Base-by-base conservation (phyloP, 2,113 vertebrate species). In the Casuarius casuarius region DNA sequence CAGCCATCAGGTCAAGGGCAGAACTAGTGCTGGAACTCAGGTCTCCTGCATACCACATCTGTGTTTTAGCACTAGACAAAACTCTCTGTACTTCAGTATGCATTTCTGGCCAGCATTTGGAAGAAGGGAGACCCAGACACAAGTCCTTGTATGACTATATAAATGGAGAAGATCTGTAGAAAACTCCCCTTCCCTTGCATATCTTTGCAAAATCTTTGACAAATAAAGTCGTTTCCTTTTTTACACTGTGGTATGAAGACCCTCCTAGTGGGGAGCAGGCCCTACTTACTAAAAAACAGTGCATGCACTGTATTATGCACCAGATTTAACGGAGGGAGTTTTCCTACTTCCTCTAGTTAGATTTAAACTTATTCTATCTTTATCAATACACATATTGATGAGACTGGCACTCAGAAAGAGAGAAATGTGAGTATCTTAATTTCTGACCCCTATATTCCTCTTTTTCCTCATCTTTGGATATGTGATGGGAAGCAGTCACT, bases 341-440 rank as follows among this genome's bases (percentile, higher is more conserved):
- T 80, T 25, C 12, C 22, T 17, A 14, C 5, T 0, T 89, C 20
- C 10, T 77, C 33, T 49, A 9, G 12, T 28, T 44, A 15, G 12
- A 16, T 42, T 23, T 28, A 66, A 40, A 82, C 15, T 21, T 58
- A 7, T 22, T 62, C 40, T 52, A 4, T 38, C 2, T 63, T 72
- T 61, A 49, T 29, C 0, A 0, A n/a, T 7, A 31, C 5, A 20
- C 2, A 0, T 13, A n/a, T 25, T 19, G 12, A 3, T 58, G 21
- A 49, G 3, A 3, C 2, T 59, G 51, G 29, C 42, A 33, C 18
- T 56, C 2, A 18, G 35, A 83, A 81, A 82, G 38, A 75, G 35
- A 71, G 42, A 31, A 83, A 46, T 49, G 4, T 87, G 59, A 56
- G 4, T 51, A 46, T 4, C 5, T 68, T 76, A 51, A n/a, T 14